These are phyloP conservation scores for Drosophila pachea DNA, from an alignment of 1,140 invertebrate genomes.

Conservation along the genomic window DNA sequence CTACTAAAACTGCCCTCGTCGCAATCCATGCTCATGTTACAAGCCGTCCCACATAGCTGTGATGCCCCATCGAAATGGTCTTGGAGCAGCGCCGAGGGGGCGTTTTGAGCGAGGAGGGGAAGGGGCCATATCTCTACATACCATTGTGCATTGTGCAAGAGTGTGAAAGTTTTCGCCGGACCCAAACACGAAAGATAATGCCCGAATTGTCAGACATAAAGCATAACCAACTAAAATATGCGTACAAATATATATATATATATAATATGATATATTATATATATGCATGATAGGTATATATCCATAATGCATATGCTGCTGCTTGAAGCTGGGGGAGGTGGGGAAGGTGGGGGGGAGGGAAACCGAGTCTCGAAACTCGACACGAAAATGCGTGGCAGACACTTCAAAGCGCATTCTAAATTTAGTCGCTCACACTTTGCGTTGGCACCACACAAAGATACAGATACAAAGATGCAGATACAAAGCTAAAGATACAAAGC, in stretches of 20 bases:
- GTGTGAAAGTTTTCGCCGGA: slow-evolving; percentile 55
- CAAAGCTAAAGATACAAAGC: slow-evolving; percentile 14
- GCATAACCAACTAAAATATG: slow-evolving; percentile 13
- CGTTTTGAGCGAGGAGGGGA: not conserved
- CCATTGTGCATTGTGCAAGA: slow-evolving; percentile 48
- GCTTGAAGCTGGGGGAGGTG: not conserved
- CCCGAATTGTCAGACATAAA: slow-evolving; percentile 8
- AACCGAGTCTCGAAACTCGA: slow-evolving; percentile 28
- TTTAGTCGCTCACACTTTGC: slow-evolving; percentile 70
- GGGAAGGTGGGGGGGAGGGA: slow-evolving; percentile 14
- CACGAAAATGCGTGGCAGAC: slow-evolving; percentile 33
- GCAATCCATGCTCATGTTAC: no score
- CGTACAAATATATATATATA: slow-evolving; percentile 16
- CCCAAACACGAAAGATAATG: slow-evolving; percentile 12
- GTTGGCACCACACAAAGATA: slow-evolving; percentile 51
- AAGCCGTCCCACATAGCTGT: not conserved
- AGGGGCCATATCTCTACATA: slow-evolving; percentile 11
- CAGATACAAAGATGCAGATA: slow-evolving; percentile 29
- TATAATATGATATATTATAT: not conserved
- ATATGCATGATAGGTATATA: not conserved
- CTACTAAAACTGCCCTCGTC: no score
- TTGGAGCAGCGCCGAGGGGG: not conserved
- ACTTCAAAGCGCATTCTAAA: slow-evolving; percentile 66
- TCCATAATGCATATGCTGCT: slow-evolving; percentile 3
- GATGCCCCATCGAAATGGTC: not conserved